Conservation (phyloP, 2,113 vertebrate species). For the Scopus umbretta region DNA sequence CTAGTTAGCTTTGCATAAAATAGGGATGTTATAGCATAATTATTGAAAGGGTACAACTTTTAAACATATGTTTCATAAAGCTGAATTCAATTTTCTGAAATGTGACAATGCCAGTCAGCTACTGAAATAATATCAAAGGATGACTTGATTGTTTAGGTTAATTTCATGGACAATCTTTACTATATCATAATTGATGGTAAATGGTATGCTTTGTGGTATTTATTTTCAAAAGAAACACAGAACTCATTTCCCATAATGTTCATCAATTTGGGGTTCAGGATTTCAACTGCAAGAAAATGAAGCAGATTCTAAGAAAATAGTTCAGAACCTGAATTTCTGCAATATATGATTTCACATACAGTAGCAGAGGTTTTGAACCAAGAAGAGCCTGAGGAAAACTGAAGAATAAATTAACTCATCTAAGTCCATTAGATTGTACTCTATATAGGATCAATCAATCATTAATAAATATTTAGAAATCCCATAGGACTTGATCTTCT, state of each 20-base stretch:
- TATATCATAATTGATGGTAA: conserved; percentile 8
- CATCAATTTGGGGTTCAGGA: background rate
- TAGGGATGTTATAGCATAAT: conserved; percentile 91
- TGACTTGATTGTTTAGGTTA: conserved; percentile 66
- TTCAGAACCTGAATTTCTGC: background rate
- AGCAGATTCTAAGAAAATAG: background rate
- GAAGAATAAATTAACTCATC: background rate
- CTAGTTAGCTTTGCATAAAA: conserved; percentile 96
- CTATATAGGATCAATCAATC: background rate
- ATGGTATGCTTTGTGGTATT: background rate
- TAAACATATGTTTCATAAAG: conserved; percentile 96
- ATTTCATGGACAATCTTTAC: conserved; percentile 11
- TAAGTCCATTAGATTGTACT: background rate
- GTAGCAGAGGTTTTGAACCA: background rate
- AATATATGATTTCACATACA: background rate
- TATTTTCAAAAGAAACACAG: background rate
- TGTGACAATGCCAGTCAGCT: conserved; percentile 80
- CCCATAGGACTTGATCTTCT: background rate
- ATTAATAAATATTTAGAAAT: background rate
- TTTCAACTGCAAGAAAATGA: background rate
- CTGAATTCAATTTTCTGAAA: conserved; percentile 95
- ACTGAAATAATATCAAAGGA: conserved; percentile 80
- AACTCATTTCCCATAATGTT: background rate
- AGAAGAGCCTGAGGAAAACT: background rate
- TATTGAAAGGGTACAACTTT: conserved; percentile 97